Evolutionary conservation across 1,140 invertebrate genomes (phyloP).

Genomic region (Drosophila ficusphila): DNA sequence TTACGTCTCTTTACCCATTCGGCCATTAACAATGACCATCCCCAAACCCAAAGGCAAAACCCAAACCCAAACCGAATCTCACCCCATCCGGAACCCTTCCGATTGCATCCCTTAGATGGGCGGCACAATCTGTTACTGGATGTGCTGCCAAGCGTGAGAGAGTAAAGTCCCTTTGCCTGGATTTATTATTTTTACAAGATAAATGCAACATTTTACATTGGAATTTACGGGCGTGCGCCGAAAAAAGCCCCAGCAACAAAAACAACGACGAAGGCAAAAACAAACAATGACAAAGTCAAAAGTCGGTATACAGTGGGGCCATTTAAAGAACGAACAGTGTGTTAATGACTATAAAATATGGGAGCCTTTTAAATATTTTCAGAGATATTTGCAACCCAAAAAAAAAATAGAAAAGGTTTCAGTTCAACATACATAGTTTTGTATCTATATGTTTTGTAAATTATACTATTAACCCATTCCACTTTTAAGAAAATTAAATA

Average conservation of each 20-base stretch:
- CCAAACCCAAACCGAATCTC: not conserved
- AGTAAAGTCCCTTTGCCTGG: constrained; percentile 71
- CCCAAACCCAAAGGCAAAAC: not conserved
- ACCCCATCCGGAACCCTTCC: constrained; percentile 18
- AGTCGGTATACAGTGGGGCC: constrained; percentile 56
- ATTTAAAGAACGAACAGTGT: not conserved
- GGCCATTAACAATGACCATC: constrained; percentile 61
- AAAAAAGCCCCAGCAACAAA: constrained; percentile 47
- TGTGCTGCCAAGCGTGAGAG: constrained; percentile 70
- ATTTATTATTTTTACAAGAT: constrained; percentile 83
- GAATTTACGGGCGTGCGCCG: constrained; percentile 69
- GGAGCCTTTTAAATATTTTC: not conserved
- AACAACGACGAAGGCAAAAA: constrained; percentile 30
- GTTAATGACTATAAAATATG: too few relatives aligned
- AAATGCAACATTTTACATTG: constrained; percentile 82
- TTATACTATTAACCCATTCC: too few relatives aligned
- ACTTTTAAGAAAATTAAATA: too few relatives aligned
- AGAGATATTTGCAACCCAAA: too few relatives aligned
- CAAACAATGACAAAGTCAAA: constrained; percentile 60
- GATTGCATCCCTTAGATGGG: constrained; percentile 30
- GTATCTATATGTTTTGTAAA: too few relatives aligned
- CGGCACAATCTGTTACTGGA: constrained; percentile 17
- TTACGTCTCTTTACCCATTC: constrained; percentile 59
- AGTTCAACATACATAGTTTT: too few relatives aligned
- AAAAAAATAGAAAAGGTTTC: too few relatives aligned